phyloP scores from a whole-genome alignment of 2,888 invertebrate genomes.

The Ditula angustiorana region DNA sequence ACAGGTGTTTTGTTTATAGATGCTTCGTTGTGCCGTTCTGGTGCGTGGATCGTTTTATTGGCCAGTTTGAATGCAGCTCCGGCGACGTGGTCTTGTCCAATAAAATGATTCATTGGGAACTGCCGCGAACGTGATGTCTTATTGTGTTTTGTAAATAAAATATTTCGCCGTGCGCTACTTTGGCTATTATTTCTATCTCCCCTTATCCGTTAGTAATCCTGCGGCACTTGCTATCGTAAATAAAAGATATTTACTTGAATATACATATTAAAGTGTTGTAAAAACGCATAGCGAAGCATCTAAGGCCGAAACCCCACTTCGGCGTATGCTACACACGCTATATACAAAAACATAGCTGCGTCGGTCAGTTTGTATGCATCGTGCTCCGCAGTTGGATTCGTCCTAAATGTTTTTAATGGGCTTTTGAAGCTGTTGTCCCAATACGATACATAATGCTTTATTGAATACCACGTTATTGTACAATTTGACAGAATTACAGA shows the following conservation, averaged over 20 bases:
- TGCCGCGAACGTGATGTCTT: constrained; percentile 10
- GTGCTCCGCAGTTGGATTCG: too few species aligned
- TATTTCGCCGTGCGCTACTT: constrained; percentile 13
- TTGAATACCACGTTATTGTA: too few species aligned
- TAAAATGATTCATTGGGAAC: neutral
- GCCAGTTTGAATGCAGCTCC: neutral
- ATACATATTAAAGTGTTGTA: neutral
- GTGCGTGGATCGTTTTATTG: constrained; percentile 5
- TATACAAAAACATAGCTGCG: too few species aligned
- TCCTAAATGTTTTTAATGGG: too few species aligned
- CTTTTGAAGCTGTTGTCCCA: too few species aligned
- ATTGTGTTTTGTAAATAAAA: constrained; percentile 33
- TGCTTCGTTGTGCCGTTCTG: constrained; percentile 28
- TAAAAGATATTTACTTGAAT: neutral
- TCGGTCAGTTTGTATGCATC: too few species aligned
- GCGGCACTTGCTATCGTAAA: neutral
- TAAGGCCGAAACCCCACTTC: too few species aligned
- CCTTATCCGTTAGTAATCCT: neutral
- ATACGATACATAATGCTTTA: too few species aligned
- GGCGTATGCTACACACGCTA: neutral
- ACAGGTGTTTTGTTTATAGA: constrained; percentile 28
- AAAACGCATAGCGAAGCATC: constrained; percentile 21
- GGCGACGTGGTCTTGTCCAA: neutral
- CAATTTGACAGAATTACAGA: too few species aligned
- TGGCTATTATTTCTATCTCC: constrained; percentile 18